Base-by-base conservation (phyloP, 2,888 invertebrate genomes). In the Agapetus fuscipes region DNA sequence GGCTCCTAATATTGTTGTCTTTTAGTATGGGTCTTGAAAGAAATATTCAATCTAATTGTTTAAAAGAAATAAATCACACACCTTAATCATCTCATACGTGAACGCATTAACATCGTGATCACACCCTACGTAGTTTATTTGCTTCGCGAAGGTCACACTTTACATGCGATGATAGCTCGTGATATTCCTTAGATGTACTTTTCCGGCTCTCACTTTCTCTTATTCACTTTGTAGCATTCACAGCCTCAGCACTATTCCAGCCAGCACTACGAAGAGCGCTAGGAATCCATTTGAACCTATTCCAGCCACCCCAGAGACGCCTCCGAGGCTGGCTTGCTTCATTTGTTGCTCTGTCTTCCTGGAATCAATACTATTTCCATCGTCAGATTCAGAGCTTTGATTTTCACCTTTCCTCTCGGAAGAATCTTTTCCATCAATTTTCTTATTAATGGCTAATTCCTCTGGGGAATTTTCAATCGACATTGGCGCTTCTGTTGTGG, bases 401-500 rank as follows among this genome's bases (percentile, higher is more conserved):
- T 66, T 67, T 40, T 70, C 67, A 26, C 65, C 63, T 39, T 57
- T 53, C 37, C 35, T 52, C 37, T 33, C 51, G 42, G 27, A 40
- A 44, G n/a, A 54, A 54, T 24, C 56, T 54, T 29, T 45, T 37
- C 42, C 45, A 32, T 49, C 49, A 20, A 39, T 46, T 35, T 37
- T 51, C 38, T 46, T 56, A 14, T 52, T 53, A 11, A 52, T 50
- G 24, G 29, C 30, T 2, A 39, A 33, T 27, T 43, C 43, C 7
- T 45, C 39, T n/a, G 33, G 31, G 3, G 51, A 64, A 37, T 64
- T 63, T 45, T 63, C 64, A 45, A 62, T 64, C 10, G 70, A 65
- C 39, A 60, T 59, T 2, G 62, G 60, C 20, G 75, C 73, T 32
- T 70, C 68, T 14, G 66, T 66, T 33, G 71, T 70, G 33, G 71